Evolutionary conservation across 2,888 invertebrate genomes (phyloP).

Genomic region (Drosophila barbarae): DNA sequence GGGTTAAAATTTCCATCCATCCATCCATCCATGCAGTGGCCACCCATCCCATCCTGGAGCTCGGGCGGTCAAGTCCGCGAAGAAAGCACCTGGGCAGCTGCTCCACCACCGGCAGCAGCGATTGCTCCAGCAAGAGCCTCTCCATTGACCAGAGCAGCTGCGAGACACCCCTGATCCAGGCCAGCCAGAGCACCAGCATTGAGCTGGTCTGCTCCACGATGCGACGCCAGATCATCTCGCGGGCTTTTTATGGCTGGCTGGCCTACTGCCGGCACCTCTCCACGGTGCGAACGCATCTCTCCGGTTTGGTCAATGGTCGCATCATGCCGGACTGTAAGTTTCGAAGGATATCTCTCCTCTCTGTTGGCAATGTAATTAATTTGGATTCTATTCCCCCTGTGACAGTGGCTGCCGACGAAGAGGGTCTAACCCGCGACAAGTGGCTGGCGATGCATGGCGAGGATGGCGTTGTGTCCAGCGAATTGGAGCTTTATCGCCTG

Average conservation of each 20-base stretch:
- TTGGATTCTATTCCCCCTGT: background rate
- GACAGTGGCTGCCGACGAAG: constrained; percentile 83
- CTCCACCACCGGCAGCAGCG: constrained; percentile 84
- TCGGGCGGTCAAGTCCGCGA: constrained; percentile 79
- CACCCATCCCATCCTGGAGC: constrained; percentile 85
- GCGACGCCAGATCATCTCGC: constrained; percentile 95
- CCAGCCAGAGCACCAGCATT: constrained; percentile 82
- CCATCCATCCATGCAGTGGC: constrained; percentile 81
- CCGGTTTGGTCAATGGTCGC: constrained; percentile 89
- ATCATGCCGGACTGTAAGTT: constrained; percentile 84
- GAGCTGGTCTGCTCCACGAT: constrained; percentile 95
- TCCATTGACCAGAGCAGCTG: constrained; percentile 79
- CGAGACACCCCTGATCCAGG: constrained; percentile 72
- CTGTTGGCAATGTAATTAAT: background rate
- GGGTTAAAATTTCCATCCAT: background rate
- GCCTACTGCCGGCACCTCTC: constrained; percentile 95
- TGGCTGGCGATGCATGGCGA: constrained; percentile 86
- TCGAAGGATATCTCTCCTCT: background rate
- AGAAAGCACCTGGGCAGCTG: constrained; percentile 83
- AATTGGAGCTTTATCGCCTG: constrained; percentile 88
- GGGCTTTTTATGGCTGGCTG: constrained; percentile 98
- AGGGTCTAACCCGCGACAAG: constrained; percentile 87
- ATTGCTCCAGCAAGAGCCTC: constrained; percentile 82
- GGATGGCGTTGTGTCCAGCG: constrained; percentile 83
- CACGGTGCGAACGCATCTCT: constrained; percentile 94